Evolutionary conservation across 2,113 vertebrate species (phyloP), one percentile per base, ranked within the genome.

Genomic region (Orthonyx spaldingii): DNA sequence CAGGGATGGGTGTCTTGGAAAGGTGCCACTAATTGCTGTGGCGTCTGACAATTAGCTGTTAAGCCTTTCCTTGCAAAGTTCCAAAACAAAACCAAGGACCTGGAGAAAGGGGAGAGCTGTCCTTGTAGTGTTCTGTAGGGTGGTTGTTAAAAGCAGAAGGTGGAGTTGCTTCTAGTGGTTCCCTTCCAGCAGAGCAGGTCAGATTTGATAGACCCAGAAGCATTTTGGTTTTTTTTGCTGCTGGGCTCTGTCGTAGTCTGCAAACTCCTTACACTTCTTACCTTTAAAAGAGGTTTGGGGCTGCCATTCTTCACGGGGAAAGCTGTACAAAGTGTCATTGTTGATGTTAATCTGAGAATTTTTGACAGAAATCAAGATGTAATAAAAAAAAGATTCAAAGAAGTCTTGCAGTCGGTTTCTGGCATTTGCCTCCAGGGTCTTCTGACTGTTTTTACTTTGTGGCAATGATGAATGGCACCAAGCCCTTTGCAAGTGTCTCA

Each of bases 1-100:
- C 79, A 75, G 90, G 78, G 90, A 86, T 88, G 92, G 87, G 77
- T 96, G 83, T 17, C 0, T 65, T 95, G 94, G 95, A 91, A 90
- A 76, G 63, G 22, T 94, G 89, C 91, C 94, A 91, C 84, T 96
- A 94, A 95, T 96, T 96, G 76, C 59, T 49, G 93, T 74, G 93
- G 78, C 16, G 1, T 53, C 89, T 89, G 84, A 89, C 91, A 94
- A 77, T 91, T 97, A 90, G 84, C 81, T 94, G 55, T 74, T 91
- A 76, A 97, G 46, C 57, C 55, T 89, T 94, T 74, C 50, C 64
- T 83, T 55, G 75, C 68, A 24, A 84, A 84, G 63, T 94, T 90
- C 13, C 11, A 7, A 76, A 90, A 74, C 39, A 23, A 61, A 89
- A 90, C 11, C 47, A 39, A 78, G n/a, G 90, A 78, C 6, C 28